Conservation (phyloP, 2,113 vertebrate species). For the Anser cygnoides region DNA sequence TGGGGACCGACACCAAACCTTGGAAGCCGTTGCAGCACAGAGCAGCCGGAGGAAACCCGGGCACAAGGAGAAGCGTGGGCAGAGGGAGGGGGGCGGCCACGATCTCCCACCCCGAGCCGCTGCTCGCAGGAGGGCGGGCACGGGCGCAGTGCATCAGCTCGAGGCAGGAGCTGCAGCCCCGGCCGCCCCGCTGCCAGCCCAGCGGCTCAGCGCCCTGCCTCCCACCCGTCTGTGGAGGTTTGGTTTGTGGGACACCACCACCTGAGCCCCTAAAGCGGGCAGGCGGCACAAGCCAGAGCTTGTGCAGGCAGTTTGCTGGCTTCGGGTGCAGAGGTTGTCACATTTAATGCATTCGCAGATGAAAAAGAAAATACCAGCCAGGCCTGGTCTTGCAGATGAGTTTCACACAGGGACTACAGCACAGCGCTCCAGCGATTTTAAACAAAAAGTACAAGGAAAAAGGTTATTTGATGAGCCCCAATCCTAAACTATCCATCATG, state of each 20-base stretch:
- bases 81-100: no score
- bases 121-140: no score
- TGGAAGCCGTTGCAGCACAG: fast-evolving
- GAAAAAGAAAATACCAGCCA: neutral
- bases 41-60: neutral
- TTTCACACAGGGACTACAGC: neutral
- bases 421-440: neutral
- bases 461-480: neutral
- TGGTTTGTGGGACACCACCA: neutral
- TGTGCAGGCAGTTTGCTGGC: neutral
- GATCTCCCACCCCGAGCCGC: no score
- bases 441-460: neutral
- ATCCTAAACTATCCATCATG: fast-evolving
- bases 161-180: no score
- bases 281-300: neutral
- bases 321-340: neutral
- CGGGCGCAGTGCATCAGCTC: no score
- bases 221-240: neutral
- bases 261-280: neutral
- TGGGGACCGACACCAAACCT: neutral
- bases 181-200: no score
- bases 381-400: neutral
- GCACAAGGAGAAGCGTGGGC: fast-evolving
- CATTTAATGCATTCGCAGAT: neutral
- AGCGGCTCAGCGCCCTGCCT: no score